phyloP scores from a whole-genome alignment of 1,140 invertebrate species.

The Nixonia krombeini region DNA sequence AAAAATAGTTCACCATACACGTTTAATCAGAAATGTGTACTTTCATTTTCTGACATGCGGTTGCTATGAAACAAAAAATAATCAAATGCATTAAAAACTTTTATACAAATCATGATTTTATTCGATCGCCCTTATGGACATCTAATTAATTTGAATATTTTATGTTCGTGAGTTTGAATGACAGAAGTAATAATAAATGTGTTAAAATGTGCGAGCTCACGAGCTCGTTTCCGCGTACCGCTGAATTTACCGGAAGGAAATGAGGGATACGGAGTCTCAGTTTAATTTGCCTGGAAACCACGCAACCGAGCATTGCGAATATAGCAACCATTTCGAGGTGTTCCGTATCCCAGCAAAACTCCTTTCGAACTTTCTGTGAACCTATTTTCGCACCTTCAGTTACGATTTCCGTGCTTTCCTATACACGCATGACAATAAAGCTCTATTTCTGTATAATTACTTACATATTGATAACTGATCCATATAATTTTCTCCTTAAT shows the following conservation, averaged over 20 bases:
- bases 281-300: constrained; percentile 54
- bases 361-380: constrained; percentile 36
- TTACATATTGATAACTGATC: not conserved
- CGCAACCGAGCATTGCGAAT: constrained; percentile 32
- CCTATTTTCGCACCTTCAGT: constrained; percentile 25
- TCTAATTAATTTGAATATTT: too few relatives aligned
- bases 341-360: constrained; percentile 28
- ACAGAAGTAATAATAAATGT: constrained; percentile 16
- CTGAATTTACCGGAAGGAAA: constrained; percentile 29
- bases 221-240: too few relatives aligned
- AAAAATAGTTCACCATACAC: too few relatives aligned
- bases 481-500: too few relatives aligned
- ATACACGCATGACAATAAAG: constrained; percentile 19
- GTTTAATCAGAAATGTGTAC: too few relatives aligned
- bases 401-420: constrained; percentile 15
- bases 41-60: too few relatives aligned
- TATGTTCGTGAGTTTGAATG: not conserved
- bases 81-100: too few relatives aligned
- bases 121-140: too few relatives aligned
- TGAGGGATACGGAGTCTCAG: constrained; percentile 31
- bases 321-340: constrained; percentile 24
- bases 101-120: too few relatives aligned
- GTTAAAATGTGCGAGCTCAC: constrained; percentile 10
- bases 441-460: not conserved
- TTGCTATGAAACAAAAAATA: too few relatives aligned